phyloP scores from a whole-genome alignment of 2,888 invertebrate genomes.

The Perizoma flavofasciatum region DNA sequence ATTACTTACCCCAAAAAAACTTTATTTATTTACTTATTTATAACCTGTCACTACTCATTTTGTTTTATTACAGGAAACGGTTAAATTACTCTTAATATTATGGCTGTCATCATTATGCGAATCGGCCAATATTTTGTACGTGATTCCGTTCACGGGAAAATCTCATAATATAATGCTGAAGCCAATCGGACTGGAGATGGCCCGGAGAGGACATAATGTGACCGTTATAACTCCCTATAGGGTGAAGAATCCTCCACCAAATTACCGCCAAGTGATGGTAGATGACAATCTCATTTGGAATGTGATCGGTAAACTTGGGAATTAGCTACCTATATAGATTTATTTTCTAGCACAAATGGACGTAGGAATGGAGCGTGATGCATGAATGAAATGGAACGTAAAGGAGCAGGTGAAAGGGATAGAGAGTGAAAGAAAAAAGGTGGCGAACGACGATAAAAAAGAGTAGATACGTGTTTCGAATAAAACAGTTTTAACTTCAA shows the following conservation, averaged over 20 bases:
- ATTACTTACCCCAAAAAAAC: no score
- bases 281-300: slow-evolving; percentile 71
- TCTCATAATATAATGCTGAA: slow-evolving; percentile 76
- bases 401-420: no score
- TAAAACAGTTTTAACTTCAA: no score
- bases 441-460: no score
- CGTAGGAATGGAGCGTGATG: no score
- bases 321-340: no score
- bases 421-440: no score
- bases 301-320: slow-evolving; percentile 60
- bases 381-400: no score
- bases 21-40: no score
- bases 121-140: slow-evolving; percentile 71
- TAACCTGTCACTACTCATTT: no score
- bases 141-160: slow-evolving; percentile 74
- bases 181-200: slow-evolving; percentile 75
- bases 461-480: no score
- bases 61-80: slow-evolving; percentile 34
- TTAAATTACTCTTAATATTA: slow-evolving; percentile 36
- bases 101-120: slow-evolving; percentile 40
- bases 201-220: slow-evolving; percentile 79
- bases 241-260: slow-evolving; percentile 59
- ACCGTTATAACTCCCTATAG: slow-evolving; percentile 72
- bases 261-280: slow-evolving; percentile 66
- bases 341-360: no score